Evolutionary conservation across 35 echinoderm and acorn worm species (phyloP), one percentile per base, ranked within the genome.

Genomic region (Eucidaris tribuloides): DNA sequence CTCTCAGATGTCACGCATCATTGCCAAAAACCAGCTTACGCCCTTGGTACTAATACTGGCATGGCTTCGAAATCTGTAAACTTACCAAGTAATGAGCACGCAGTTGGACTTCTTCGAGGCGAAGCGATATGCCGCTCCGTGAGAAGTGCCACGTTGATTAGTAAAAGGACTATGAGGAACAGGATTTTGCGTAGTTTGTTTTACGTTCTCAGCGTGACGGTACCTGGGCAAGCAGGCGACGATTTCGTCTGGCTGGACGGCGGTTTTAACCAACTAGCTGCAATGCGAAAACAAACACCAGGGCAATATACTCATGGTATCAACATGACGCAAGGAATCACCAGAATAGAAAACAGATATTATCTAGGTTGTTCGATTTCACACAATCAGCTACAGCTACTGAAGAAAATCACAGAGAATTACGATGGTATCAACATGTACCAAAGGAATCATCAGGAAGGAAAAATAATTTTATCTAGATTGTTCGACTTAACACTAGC

Each of bases 201-300:
- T 80, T 49, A 99, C 74, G 57, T 99, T 93, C 44, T 84, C 58
- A 86, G 60, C 86, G 4, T 90, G 93, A 0, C 93, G 79, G 28
- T 99, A 99, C 18, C 96, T 41, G 0, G 90, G 96, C 37, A 35
- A 98, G 31, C 19, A 77, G 44, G 39, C 34, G 55, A 32, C 81
- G 40, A 3, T 34, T n/a, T 82, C 24, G 36, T 40, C 58, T 92
- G 49, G 44, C 62, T 82, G 1, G 55, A 58, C 15, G 96, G 96
- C 31, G 90, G 96, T 62, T 90, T 89, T 63, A 99, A 45, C 96
- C 96, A 99, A 72, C 87, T 86, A 58, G 96, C 91, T 44, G 96
- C 96, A 82, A 90, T 99, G 79, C 25, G 44, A 83, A n/a, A n/a
- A 15, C 20, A n/a, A n/a, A n/a, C 34, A 59, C 25, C 34, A 63